Conservation (phyloP, 2,888 invertebrate genomes). For the Euspilapteryx auroguttella region DNA sequence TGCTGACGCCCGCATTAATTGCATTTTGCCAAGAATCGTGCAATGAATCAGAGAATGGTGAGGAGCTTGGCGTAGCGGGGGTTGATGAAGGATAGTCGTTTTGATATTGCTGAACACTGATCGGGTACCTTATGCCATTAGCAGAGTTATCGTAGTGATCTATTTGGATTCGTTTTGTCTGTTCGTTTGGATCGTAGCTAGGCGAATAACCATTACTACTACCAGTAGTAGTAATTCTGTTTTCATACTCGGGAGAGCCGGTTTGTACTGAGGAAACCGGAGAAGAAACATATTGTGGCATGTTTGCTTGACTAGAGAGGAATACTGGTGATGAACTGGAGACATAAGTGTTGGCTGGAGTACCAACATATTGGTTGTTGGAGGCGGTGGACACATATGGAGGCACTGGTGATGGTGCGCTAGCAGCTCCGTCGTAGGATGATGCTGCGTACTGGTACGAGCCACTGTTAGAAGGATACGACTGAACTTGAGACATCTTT, state of each 20-base stretch:
- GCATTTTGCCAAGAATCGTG: slow-evolving; percentile 32
- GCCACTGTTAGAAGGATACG: slow-evolving; percentile 23
- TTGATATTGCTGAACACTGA: slow-evolving; percentile 28
- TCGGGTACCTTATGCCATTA: slow-evolving; percentile 35
- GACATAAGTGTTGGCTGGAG: slow-evolving; percentile 31
- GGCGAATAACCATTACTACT: slow-evolving; percentile 14
- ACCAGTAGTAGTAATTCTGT: slow-evolving; percentile 23
- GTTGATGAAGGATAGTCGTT: slow-evolving; percentile 35
- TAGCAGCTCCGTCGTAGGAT: slow-evolving; percentile 26
- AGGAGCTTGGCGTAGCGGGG: slow-evolving; percentile 16
- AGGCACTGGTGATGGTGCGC: slow-evolving; percentile 34
- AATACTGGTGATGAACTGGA: slow-evolving; percentile 43
- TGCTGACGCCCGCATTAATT: slow-evolving; percentile 18
- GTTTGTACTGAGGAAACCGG: slow-evolving; percentile 33
- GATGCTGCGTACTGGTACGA: slow-evolving; percentile 27
- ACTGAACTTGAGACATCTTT: slow-evolving; percentile 23
- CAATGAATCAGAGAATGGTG: slow-evolving; percentile 24
- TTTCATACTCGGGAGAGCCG: slow-evolving; percentile 29
- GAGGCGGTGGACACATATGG: slow-evolving; percentile 34
- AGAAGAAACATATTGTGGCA: slow-evolving; percentile 40
- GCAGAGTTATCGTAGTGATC: slow-evolving; percentile 47
- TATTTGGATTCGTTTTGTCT: slow-evolving; percentile 33
- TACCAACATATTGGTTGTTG: slow-evolving; percentile 31
- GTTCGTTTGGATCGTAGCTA: slow-evolving; percentile 24
- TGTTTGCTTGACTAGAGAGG: slow-evolving; percentile 35